phyloP scores from a whole-genome alignment of 2,797 vertebrate genomes.

The Notolabrus celidotus region DNA sequence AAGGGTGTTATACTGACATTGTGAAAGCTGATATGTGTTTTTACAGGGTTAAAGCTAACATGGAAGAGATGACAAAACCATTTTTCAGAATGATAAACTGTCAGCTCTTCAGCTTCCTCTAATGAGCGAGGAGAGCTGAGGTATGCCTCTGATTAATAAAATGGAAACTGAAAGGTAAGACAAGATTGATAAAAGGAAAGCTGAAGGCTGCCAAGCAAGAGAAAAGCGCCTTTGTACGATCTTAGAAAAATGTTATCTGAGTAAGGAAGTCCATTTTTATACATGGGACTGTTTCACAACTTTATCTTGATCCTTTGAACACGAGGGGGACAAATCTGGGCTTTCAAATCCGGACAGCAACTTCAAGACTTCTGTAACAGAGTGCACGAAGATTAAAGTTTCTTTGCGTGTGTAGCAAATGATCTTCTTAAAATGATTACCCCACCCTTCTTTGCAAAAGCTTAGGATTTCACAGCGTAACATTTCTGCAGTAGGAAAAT shows the following conservation, averaged over 20 bases:
- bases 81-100: slow-evolving; percentile 45
- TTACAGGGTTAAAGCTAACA: slow-evolving; percentile 34
- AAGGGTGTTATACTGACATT: slow-evolving; percentile 33
- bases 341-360: slow-evolving; percentile 65
- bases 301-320: slow-evolving; percentile 69
- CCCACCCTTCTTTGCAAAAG: slow-evolving; percentile 34
- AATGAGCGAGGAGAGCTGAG: slow-evolving; percentile 66
- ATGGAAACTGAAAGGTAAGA: slow-evolving; percentile 78
- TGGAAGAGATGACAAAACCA: slow-evolving; percentile 25
- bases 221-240: slow-evolving; percentile 63
- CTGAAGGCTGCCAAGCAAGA: slow-evolving; percentile 54
- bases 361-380: slow-evolving; percentile 44
- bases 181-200: slow-evolving; percentile 68
- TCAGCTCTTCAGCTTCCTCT: slow-evolving; percentile 44
- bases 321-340: slow-evolving; percentile 69
- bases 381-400: slow-evolving; percentile 58
- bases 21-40: slow-evolving; percentile 28
- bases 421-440: slow-evolving; percentile 68
- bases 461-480: slow-evolving; percentile 40
- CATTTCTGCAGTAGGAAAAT: slow-evolving; percentile 15
- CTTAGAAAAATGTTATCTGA: slow-evolving; percentile 66
- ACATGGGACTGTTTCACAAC: slow-evolving; percentile 59
- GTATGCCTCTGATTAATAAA: slow-evolving; percentile 75
- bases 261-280: slow-evolving; percentile 52
- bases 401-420: slow-evolving; percentile 41